A percentile compares a stretch with the other conserved stretches of the same genome.
Evolutionary conservation across 1,140 invertebrate genomes (phyloP).

Genomic region (Zaprionus kolodkinae): DNA sequence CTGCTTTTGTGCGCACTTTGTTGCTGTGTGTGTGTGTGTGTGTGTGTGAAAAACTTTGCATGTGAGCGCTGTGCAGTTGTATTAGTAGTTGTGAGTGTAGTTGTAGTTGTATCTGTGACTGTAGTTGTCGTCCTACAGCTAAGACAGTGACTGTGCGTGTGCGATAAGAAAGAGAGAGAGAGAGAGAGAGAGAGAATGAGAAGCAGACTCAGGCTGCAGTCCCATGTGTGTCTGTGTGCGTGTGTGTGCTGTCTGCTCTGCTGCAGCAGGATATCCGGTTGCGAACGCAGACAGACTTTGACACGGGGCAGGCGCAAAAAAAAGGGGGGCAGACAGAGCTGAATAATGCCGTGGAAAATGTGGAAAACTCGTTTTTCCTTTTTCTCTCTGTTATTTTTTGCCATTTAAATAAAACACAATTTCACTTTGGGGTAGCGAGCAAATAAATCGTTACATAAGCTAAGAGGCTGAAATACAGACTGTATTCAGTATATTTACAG

Average conservation of each 20-base stretch:
- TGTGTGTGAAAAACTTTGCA: slow-evolving; percentile 54
- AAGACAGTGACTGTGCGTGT: slow-evolving; percentile 61
- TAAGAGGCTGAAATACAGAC: not conserved
- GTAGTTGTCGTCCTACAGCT: slow-evolving; percentile 28
- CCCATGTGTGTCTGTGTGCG: slow-evolving; percentile 14
- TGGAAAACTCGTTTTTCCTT: slow-evolving; percentile 2
- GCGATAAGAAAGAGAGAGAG: slow-evolving; percentile 52
- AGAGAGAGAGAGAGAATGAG: slow-evolving; percentile 31
- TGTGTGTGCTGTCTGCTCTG: slow-evolving; percentile 57
- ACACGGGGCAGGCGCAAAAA: not conserved
- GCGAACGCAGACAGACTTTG: slow-evolving; percentile 61
- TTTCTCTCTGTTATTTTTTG: slow-evolving; percentile 1
- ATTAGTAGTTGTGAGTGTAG: slow-evolving; percentile 15
- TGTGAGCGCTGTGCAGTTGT: slow-evolving; percentile 46
- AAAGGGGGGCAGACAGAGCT: slow-evolving; percentile 1
- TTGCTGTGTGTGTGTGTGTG: not conserved
- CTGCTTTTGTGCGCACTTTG: slow-evolving; percentile 21
- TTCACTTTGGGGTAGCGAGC: not conserved
- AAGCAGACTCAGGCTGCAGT: slow-evolving; percentile 49
- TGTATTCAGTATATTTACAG: not conserved
- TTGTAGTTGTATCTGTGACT: not conserved
- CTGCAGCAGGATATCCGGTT: slow-evolving; percentile 77
- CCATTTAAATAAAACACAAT: slow-evolving; percentile 30
- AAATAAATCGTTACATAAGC: not conserved
- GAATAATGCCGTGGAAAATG: slow-evolving; percentile 1